Evolutionary conservation across 1,140 invertebrate species (phyloP).

Genomic region (Drosophila equinoxialis): DNA sequence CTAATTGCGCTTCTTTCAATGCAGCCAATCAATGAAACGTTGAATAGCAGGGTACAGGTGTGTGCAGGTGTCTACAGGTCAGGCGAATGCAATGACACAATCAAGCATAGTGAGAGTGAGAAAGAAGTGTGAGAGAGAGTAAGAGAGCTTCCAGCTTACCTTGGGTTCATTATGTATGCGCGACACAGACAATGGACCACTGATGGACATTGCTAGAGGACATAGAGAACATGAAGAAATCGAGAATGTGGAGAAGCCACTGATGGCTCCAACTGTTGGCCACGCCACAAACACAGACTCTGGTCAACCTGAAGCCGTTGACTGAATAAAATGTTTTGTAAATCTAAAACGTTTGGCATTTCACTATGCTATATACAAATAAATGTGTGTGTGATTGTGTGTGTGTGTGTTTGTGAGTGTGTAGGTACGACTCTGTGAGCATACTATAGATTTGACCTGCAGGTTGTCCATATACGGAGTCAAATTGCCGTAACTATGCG

Average conservation of each 20-base stretch:
- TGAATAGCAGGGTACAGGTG: conserved; percentile 27
- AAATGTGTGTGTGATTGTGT: conserved; percentile 15
- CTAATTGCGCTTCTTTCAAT: conserved; percentile 81
- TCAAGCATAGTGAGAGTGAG: conserved; percentile 30
- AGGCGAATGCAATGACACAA: conserved; percentile 31
- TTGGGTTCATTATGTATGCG: conserved; percentile 74
- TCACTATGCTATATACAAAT: conserved; percentile 25
- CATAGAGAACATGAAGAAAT: background rate
- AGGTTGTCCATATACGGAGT: conserved; percentile 48
- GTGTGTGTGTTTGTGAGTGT: conserved; percentile 10
- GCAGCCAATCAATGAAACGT: conserved; percentile 57
- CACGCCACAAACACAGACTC: conserved; percentile 56
- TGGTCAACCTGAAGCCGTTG: conserved; percentile 35
- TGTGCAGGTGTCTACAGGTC: conserved; percentile 27
- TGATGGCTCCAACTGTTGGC: conserved; percentile 7
- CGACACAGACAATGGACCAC: conserved; percentile 78
- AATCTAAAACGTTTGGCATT: conserved; percentile 67
- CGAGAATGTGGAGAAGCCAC: conserved; percentile 5
- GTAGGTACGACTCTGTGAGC: background rate
- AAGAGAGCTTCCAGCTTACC: conserved; percentile 37
- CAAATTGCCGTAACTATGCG: conserved; percentile 68
- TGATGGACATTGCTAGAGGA: conserved; percentile 53
- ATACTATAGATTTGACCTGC: conserved; percentile 28
- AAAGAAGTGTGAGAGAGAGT: background rate
- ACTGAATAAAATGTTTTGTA: conserved; percentile 79